phyloP scores from a whole-genome alignment of 2,113 vertebrate genomes.

The Hydropotes inermis region DNA sequence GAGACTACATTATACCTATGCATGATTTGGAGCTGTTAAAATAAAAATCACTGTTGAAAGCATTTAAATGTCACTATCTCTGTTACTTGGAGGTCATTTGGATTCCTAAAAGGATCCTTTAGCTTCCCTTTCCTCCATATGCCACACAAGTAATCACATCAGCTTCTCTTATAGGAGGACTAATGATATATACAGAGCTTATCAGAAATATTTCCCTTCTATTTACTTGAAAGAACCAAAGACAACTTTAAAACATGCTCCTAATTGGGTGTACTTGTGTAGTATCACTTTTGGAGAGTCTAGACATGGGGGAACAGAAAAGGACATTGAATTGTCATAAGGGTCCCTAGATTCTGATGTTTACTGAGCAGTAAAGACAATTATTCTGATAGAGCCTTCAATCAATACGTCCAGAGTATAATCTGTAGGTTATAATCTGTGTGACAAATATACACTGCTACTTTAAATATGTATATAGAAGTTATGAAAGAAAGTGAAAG shows the following conservation, averaged over 20 bases:
- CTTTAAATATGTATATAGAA: background rate
- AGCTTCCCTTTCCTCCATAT: slow-evolving; percentile 10
- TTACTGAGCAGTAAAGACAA: background rate
- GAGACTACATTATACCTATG: background rate
- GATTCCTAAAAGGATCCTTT: slow-evolving; percentile 46
- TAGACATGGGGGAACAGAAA: background rate
- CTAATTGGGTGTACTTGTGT: background rate
- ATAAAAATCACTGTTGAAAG: background rate
- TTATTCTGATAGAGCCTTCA: background rate
- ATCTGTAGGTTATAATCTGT: background rate
- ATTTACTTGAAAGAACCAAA: background rate
- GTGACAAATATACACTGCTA: background rate
- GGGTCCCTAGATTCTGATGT: background rate
- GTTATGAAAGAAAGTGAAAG: background rate
- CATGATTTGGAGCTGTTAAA: background rate
- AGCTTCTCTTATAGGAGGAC: background rate
- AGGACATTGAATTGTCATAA: background rate
- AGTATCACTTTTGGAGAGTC: background rate
- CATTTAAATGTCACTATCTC: slow-evolving; percentile 24
- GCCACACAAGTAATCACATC: slow-evolving; percentile 8
- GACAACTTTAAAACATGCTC: background rate
- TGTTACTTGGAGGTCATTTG: slow-evolving; percentile 36
- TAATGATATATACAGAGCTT: background rate
- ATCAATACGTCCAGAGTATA: background rate
- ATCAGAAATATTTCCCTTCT: background rate